These are phyloP conservation scores for Xanthia togata DNA, from an alignment of 2,888 invertebrate genomes.

Conservation along the genomic window DNA sequence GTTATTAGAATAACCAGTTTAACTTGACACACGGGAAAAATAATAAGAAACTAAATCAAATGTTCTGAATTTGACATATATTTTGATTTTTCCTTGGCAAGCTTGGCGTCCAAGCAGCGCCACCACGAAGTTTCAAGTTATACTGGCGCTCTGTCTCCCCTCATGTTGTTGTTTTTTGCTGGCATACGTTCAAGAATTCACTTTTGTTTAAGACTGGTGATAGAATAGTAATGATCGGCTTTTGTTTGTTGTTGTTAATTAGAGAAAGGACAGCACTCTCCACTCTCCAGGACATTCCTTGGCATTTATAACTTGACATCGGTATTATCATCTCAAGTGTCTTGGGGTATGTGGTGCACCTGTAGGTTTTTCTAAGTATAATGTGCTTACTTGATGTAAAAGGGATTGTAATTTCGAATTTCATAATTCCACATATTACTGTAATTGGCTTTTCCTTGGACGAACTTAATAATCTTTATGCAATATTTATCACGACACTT, in stretches of 20 bases:
- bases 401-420: constrained; percentile 2
- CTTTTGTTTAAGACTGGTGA: constrained; percentile 41
- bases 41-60: not conserved
- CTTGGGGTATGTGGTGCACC: not conserved
- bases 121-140: constrained; percentile 9
- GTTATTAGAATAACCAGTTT: constrained; percentile 17
- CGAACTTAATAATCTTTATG: not conserved
- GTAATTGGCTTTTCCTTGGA: constrained; percentile 6
- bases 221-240: constrained; percentile 47
- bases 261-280: constrained; percentile 32
- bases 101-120: constrained; percentile 12
- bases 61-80: not conserved
- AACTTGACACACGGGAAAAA: not conserved
- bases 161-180: constrained; percentile 26
- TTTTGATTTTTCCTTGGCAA: constrained; percentile 7
- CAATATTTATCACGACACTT: constrained; percentile 11
- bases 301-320: constrained; percentile 4
- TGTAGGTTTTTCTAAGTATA: not conserved
- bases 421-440: not conserved
- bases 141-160: constrained; percentile 12
- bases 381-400: not conserved
- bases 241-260: constrained; percentile 31
- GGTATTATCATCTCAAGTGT: not conserved
- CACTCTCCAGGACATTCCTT: constrained; percentile 41
- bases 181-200: constrained; percentile 50